phyloP scores from a whole-genome alignment of 2,797 vertebrate species.

The Enteromius viviparus region DNA sequence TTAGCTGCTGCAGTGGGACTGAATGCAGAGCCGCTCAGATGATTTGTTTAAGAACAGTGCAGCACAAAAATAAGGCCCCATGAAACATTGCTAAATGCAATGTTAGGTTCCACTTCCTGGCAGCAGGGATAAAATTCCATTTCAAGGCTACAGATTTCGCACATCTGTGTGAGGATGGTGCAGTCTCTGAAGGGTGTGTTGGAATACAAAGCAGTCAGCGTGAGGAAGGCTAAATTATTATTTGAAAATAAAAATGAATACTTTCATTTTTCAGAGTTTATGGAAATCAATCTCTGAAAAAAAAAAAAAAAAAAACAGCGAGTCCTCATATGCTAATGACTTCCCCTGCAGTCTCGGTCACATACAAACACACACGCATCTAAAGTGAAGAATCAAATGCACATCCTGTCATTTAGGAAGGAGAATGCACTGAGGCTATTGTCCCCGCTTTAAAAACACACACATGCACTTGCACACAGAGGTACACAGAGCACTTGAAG shows the following conservation, averaged over 20 bases:
- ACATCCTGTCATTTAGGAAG: slow-evolving; percentile 41
- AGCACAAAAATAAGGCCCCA: slow-evolving; percentile 29
- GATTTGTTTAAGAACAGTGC: slow-evolving; percentile 36
- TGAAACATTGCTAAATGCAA: slow-evolving; percentile 44
- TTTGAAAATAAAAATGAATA: slow-evolving; percentile 26
- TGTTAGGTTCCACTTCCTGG: slow-evolving; percentile 25
- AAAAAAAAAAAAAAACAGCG: background rate
- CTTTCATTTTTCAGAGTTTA: slow-evolving; percentile 29
- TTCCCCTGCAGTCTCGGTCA: slow-evolving; percentile 20
- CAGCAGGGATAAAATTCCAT: background rate
- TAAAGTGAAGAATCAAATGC: slow-evolving; percentile 33
- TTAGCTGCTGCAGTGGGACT: slow-evolving; percentile 22
- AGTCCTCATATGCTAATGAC: slow-evolving; percentile 36
- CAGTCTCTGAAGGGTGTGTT: slow-evolving; percentile 27
- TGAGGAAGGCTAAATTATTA: background rate
- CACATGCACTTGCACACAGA: background rate
- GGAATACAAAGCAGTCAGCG: slow-evolving; percentile 32
- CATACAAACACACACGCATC: background rate
- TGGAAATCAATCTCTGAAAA: slow-evolving; percentile 41
- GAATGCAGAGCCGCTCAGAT: slow-evolving; percentile 15
- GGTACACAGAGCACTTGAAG: slow-evolving; percentile 27
- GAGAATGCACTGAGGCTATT: slow-evolving; percentile 49
- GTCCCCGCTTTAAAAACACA: slow-evolving; percentile 33
- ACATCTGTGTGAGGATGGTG: slow-evolving; percentile 29
- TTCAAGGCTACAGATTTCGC: slow-evolving; percentile 3